Percentiles rank a stretch among this genome's conserved stretches.
Conservation (phyloP, 2,113 vertebrate species). For the Chelonoidis abingdonii region DNA sequence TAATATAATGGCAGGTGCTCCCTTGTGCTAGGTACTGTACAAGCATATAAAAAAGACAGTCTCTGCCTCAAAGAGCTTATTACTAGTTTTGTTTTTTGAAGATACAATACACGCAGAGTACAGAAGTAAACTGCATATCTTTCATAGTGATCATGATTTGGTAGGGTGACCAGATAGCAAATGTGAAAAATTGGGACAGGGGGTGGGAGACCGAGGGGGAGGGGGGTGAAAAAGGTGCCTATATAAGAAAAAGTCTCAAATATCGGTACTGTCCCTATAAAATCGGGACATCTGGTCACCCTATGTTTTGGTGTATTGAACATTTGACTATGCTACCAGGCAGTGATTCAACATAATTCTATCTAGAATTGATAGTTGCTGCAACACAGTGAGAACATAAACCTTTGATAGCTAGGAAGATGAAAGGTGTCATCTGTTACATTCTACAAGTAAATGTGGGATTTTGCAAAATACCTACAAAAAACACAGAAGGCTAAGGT, state of each 20-base stretch:
- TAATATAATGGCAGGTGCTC: not conserved
- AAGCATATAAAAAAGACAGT: not conserved
- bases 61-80: not conserved
- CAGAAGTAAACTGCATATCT: not conserved
- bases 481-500: not conserved
- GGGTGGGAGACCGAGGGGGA: too few species aligned
- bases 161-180: too few species aligned
- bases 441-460: not conserved
- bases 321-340: not conserved
- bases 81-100: not conserved
- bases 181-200: too few species aligned
- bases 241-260: too few species aligned
- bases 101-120: not conserved
- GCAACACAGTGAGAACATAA: not conserved
- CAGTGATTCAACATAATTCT: not conserved
- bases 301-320: not conserved
- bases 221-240: too few species aligned
- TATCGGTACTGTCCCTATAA: too few species aligned
- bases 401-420: not conserved
- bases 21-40: not conserved
- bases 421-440: not conserved
- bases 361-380: not conserved
- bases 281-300: too few species aligned
- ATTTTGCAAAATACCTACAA: not conserved
- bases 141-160: not conserved